Conservation (phyloP, 1,140 invertebrate genomes). For the Lordiphosa stackelbergi region DNA sequence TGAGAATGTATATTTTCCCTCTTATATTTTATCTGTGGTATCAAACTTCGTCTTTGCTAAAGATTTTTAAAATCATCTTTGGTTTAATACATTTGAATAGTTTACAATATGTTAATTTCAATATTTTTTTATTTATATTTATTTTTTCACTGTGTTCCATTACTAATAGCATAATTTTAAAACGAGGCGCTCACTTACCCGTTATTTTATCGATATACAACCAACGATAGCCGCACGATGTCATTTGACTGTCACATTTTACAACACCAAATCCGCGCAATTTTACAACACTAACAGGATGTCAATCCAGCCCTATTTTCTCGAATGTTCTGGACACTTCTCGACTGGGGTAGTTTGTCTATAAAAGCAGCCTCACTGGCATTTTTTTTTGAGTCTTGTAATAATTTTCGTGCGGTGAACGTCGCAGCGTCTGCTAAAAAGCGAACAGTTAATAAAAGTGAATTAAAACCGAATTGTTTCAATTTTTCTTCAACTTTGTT, state of each 20-base stretch:
- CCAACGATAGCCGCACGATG: no score
- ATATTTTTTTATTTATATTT: no score
- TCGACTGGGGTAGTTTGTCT: constrained; percentile 27
- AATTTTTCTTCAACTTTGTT: constrained; percentile 44
- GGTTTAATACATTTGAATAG: no score
- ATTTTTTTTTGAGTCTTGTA: constrained; percentile 34
- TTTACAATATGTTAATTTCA: no score
- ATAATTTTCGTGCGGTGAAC: constrained; percentile 49
- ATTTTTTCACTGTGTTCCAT: no score
- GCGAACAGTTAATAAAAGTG: constrained; percentile 39
- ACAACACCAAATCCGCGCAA: background rate
- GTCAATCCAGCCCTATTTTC: constrained; percentile 38
- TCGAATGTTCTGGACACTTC: constrained; percentile 54
- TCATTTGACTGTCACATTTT: background rate
- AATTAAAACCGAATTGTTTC: constrained; percentile 29
- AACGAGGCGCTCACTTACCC: no score
- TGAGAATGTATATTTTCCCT: no score
- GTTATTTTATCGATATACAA: no score
- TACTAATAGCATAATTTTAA: no score
- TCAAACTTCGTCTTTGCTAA: no score
- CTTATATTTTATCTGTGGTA: no score
- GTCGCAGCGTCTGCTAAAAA: constrained; percentile 28
- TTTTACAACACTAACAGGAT: constrained; percentile 34
- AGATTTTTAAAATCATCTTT: no score
- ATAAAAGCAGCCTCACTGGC: constrained; percentile 50